phyloP scores from a whole-genome alignment of 2,797 vertebrate genomes.

The Pelobates cultripes region DNA sequence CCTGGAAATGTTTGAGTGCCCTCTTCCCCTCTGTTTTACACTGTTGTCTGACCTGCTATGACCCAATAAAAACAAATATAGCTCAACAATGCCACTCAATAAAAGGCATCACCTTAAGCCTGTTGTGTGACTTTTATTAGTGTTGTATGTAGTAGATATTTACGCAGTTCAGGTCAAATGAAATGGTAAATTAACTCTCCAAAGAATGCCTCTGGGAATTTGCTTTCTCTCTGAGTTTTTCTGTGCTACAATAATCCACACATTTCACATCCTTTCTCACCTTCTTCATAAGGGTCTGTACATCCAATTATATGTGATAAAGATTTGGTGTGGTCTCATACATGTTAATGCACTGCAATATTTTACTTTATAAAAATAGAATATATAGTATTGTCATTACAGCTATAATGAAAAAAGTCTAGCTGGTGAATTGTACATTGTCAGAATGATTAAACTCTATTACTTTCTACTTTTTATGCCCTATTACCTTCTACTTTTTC shows the following conservation, averaged over 20 bases:
- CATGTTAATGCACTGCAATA: neutral
- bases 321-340: neutral
- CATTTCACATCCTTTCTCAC: neutral
- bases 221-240: conserved; percentile 10
- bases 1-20: conserved; percentile 10
- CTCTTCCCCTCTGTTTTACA: conserved; percentile 27
- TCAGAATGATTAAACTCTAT: too few relatives aligned
- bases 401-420: too few relatives aligned
- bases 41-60: conserved; percentile 22
- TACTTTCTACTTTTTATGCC: too few relatives aligned
- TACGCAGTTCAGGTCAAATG: conserved; percentile 38
- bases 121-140: conserved; percentile 43
- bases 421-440: too few relatives aligned
- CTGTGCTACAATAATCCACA: conserved; percentile 8
- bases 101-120: conserved; percentile 35
- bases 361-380: neutral
- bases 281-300: neutral
- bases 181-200: conserved; percentile 45
- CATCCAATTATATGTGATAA: neutral
- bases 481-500: too few relatives aligned
- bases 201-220: conserved; percentile 28
- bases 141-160: conserved; percentile 41
- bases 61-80: conserved; percentile 51
- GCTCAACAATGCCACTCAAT: conserved; percentile 47
- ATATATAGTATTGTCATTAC: too few relatives aligned